Evolutionary conservation across 2,888 invertebrate genomes (phyloP), one percentile per base, ranked within the genome.

Genomic region (Sinohyriopsis cumingii): DNA sequence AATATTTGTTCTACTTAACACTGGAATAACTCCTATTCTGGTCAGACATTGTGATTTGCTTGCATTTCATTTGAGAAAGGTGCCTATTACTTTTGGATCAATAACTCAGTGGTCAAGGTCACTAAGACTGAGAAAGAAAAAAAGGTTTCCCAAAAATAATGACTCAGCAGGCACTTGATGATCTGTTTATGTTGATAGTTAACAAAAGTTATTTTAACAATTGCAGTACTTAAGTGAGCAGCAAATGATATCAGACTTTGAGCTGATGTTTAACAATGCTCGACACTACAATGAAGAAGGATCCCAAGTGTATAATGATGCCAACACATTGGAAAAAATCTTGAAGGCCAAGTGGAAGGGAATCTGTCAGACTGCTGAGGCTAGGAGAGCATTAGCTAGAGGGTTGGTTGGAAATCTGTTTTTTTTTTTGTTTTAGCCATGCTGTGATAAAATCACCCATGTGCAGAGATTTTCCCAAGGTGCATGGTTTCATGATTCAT

Each of bases 231-330:
- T 90, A 71, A 91, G 88, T 67, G 93, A 93, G 82, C 92, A 92
- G 63, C 92, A 93, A 78, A 88, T 94, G 71, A 90, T 93, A 71
- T 91, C 91, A 62, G 93, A 94, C 89, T 92, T 94, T 81, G 92
- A 92, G 89, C 91, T 97, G n/a, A 98, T 99, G 98, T 99, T 99
- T 90, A 93, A 94, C 71, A 99, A 99, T 91, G 99, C 99, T 86
- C 95, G 97, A 0, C 95, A 95, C 81, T 99, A 96, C 90, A 99
- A 99, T 89, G 98, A 99, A 90, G 96, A 98, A 90, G 95, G 95
- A 18, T 99, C 98, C 0, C 94, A 95, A 88, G 97, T 99, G 80
- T 98, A 96, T 86, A 96, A 97, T 83, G 98, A 98, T 91, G 97
- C 98, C 3, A 95, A 94, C 85, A 93, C 94, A 53, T 91, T 99